phyloP scores from a whole-genome alignment of 2,888 invertebrate genomes.

The Drosophila neutralis region DNA sequence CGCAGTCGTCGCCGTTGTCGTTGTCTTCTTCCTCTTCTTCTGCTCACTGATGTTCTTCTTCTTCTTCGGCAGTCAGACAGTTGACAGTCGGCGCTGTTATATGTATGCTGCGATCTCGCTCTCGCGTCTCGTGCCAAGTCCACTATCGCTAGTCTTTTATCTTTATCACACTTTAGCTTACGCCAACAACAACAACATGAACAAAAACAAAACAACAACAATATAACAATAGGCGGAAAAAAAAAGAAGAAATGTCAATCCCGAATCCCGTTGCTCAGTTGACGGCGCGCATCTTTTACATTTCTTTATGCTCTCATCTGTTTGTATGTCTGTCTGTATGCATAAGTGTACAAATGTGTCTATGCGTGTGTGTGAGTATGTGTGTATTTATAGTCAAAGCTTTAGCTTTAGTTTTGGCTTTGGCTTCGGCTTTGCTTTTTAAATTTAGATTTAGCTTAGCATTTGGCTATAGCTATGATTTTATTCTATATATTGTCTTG shows the following conservation, averaged over 20 bases:
- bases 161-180: slow-evolving; percentile 45
- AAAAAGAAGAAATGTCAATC: slow-evolving; percentile 35
- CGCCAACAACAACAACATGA: slow-evolving; percentile 15
- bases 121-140: slow-evolving; percentile 39
- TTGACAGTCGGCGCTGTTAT: slow-evolving; percentile 6
- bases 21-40: slow-evolving; percentile 12
- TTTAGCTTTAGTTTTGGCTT: slow-evolving; percentile 10
- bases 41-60: slow-evolving; percentile 10
- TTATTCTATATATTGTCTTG: slow-evolving; percentile 74
- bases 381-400: slow-evolving; percentile 38
- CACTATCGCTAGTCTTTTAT: slow-evolving; percentile 27
- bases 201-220: slow-evolving; percentile 31
- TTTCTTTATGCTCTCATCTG: slow-evolving; percentile 54
- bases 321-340: slow-evolving; percentile 16
- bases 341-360: slow-evolving; percentile 13
- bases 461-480: slow-evolving; percentile 33
- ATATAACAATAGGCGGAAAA: slow-evolving; percentile 25
- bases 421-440: slow-evolving; percentile 10
- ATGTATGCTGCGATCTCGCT: slow-evolving; percentile 35
- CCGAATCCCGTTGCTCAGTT: slow-evolving; percentile 53
- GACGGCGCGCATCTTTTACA: slow-evolving; percentile 56
- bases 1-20: slow-evolving; percentile 10
- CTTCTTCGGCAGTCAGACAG: slow-evolving; percentile 6
- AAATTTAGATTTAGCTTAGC: slow-evolving; percentile 12
- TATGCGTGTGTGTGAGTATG: slow-evolving; percentile 12